phyloP scores from a whole-genome alignment of 1,140 invertebrate species.

The Heterodera schachtii region DNA sequence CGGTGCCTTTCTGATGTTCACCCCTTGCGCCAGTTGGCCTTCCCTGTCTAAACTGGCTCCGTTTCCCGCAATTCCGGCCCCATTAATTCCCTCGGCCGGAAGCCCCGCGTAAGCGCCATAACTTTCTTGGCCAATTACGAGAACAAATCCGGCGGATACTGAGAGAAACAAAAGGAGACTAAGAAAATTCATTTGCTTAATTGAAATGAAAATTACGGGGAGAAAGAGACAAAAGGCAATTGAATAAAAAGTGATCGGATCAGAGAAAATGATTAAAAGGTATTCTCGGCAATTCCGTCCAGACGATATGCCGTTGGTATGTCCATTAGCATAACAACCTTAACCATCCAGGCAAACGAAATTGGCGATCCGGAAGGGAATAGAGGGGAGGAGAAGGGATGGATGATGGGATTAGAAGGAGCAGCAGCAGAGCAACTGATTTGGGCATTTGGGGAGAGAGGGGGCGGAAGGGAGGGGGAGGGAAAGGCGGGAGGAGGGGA shows the following conservation, averaged over 20 bases:
- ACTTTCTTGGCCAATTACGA: slow-evolving; percentile 12
- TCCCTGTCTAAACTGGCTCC: background rate
- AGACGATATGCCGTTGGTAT: background rate
- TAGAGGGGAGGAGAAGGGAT: background rate
- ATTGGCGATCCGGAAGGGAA: background rate
- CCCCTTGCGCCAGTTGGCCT: background rate
- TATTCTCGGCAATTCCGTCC: background rate
- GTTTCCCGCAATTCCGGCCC: slow-evolving; percentile 16
- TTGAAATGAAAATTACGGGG: background rate
- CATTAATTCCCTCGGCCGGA: slow-evolving; percentile 14
- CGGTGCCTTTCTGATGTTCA: slow-evolving; percentile 27
- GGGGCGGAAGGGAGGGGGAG: too few species aligned
- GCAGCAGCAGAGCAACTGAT: background rate
- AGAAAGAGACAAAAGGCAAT: background rate
- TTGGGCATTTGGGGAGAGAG: background rate
- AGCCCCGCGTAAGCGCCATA: slow-evolving; percentile 27
- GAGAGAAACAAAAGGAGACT: background rate
- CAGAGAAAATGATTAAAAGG: background rate
- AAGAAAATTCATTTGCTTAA: background rate
- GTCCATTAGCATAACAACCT: slow-evolving; percentile 5
- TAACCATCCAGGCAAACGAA: background rate
- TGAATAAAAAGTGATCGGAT: background rate
- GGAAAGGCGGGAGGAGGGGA: too few species aligned
- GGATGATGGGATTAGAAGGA: background rate
- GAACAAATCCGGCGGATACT: background rate